phyloP scores from a whole-genome alignment of 2,113 vertebrate species.

The Lontra canadensis region DNA sequence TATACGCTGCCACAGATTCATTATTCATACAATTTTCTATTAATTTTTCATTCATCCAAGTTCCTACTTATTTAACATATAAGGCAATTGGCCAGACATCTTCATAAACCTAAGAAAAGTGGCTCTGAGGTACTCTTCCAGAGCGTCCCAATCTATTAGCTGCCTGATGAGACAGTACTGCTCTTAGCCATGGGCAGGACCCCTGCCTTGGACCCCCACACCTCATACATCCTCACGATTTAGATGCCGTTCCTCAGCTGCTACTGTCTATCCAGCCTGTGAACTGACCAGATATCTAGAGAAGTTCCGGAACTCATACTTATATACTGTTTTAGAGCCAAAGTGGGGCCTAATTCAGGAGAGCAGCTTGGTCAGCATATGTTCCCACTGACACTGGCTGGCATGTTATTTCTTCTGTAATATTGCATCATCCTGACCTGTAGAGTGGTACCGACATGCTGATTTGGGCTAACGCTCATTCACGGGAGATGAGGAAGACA shows the following conservation, averaged over 20 bases:
- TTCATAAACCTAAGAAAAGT: slow-evolving; percentile 62
- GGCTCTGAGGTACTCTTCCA: slow-evolving; percentile 6
- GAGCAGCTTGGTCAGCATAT: neutral
- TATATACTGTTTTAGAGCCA: neutral
- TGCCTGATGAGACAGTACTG: neutral
- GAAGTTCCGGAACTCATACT: neutral
- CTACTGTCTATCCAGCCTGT: neutral
- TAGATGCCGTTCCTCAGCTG: neutral
- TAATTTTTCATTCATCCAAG: slow-evolving; percentile 69
- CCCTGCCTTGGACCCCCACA: neutral
- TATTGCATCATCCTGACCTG: neutral
- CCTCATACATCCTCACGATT: neutral
- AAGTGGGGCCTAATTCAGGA: neutral
- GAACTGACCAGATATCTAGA: neutral
- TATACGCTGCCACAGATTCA: slow-evolving; percentile 57
- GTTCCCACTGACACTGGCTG: neutral
- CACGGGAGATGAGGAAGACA: neutral
- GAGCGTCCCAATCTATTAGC: neutral
- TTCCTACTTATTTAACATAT: slow-evolving; percentile 64
- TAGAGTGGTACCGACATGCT: neutral
- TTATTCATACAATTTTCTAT: slow-evolving; percentile 72
- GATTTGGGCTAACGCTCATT: neutral
- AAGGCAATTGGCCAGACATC: slow-evolving; percentile 29
- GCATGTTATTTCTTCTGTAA: neutral
- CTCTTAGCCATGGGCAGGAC: neutral